These are phyloP conservation scores for Tanytarsus gracilentus DNA, from an alignment of 2,888 invertebrate genomes.

Conservation along the genomic window DNA sequence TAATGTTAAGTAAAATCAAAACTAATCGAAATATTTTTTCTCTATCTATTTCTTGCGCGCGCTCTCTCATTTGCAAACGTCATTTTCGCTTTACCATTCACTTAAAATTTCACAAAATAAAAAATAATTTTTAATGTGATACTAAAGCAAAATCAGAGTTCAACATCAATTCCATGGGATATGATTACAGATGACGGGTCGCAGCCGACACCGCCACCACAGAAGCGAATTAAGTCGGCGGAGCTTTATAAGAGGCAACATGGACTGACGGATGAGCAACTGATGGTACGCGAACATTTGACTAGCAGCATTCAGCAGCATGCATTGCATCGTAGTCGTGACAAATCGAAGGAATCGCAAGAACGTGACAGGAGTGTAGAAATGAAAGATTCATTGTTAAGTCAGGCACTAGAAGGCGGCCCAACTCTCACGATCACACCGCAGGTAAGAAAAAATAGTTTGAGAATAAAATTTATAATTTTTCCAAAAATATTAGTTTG, in stretches of 20 bases:
- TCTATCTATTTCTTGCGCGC: neutral
- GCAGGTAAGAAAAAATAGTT: constrained; percentile 4
- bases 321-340: constrained; percentile 40
- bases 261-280: constrained; percentile 42
- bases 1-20: constrained; percentile 6
- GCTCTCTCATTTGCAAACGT: neutral
- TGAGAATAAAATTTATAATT: neutral
- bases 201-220: constrained; percentile 51
- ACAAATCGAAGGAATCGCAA: constrained; percentile 36
- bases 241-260: constrained; percentile 58
- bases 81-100: neutral
- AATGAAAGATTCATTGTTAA: constrained; percentile 61
- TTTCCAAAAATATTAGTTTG: constrained; percentile 32
- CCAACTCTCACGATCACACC: constrained; percentile 44
- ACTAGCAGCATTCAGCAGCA: constrained; percentile 35
- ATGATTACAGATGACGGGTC: constrained; percentile 50
- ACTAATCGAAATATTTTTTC: constrained; percentile 9
- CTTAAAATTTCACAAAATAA: neutral
- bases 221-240: constrained; percentile 61
- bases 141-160: constrained; percentile 42
- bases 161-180: constrained; percentile 55
- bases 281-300: constrained; percentile 42
- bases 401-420: constrained; percentile 67
- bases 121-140: constrained; percentile 12
- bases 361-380: constrained; percentile 56